Evolutionary conservation across 2,797 vertebrate genomes (phyloP), one percentile per base, ranked within the genome.

Genomic region (Coccyzus lansbergi): DNA sequence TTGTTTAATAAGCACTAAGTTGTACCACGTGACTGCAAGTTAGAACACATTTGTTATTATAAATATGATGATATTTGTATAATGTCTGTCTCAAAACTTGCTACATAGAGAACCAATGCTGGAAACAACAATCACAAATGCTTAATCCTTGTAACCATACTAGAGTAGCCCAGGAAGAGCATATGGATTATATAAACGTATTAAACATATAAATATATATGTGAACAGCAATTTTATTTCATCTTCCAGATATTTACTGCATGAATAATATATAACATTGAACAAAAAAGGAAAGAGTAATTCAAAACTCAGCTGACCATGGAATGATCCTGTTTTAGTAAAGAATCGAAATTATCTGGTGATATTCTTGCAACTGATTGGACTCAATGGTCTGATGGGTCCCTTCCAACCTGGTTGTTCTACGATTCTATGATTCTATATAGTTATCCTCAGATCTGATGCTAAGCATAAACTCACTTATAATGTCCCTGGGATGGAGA

Each of bases 191-290:
- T 79, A 63, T 64, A 91, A 91, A 92, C 38, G 71, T n/a, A n/a
- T n/a, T n/a, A n/a, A n/a, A n/a, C n/a, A n/a, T n/a, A n/a, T n/a
- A n/a, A n/a, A n/a, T n/a, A n/a, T n/a, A n/a, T n/a, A 21, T 29
- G 13, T 68, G 48, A 70, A 49, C 65, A 89, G 34, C 7, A 70
- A 44, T 76, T 91, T 90, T 93, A 86, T 92, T 94, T 95, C 58
- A 72, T 76, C 79, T 82, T 82, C 48, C 38, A 76, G 74, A 38
- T 92, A 91, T 91, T 92, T 93, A 71, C 58, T 83, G 26, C 38
- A 59, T 92, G 51, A 82, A 82, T 88, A 82, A 92, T 65, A 70
- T 67, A 56, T 25, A 74, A 10, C 22, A 71, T 74, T 92, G 74
- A n/a, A n/a, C n/a, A n/a, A n/a, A 93, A 87, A 87, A 81, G 10